These are phyloP conservation scores for Cabera pusaria DNA, from an alignment of 2,888 invertebrate species.

Conservation along the genomic window DNA sequence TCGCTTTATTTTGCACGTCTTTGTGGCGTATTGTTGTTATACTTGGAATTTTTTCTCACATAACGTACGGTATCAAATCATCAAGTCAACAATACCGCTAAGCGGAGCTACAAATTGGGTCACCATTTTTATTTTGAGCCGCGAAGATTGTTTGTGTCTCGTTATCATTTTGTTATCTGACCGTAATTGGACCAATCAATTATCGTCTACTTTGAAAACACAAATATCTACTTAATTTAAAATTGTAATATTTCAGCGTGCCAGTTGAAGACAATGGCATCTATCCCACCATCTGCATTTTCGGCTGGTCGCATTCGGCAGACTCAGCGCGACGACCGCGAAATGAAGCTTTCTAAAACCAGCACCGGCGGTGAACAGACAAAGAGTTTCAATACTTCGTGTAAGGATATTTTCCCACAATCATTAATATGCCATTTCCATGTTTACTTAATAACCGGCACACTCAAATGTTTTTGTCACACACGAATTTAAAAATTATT, in stretches of 20 bases:
- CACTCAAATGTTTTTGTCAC: too few relatives aligned
- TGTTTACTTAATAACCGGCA: too few relatives aligned
- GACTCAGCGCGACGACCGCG: slow-evolving; percentile 74
- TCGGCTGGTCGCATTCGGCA: slow-evolving; percentile 87
- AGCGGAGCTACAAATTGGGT: too few relatives aligned
- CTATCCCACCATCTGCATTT: slow-evolving; percentile 90
- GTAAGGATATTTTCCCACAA: slow-evolving; percentile 55
- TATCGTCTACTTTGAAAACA: too few relatives aligned
- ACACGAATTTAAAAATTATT: too few relatives aligned
- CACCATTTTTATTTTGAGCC: slow-evolving; percentile 3
- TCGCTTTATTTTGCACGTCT: too few relatives aligned
- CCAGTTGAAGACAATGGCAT: slow-evolving; percentile 84
- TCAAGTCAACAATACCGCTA: too few relatives aligned
- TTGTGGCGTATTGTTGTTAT: too few relatives aligned
- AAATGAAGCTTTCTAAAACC: slow-evolving; percentile 81
- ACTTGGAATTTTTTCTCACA: too few relatives aligned
- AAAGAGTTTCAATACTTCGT: slow-evolving; percentile 64
- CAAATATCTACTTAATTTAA: too few relatives aligned
- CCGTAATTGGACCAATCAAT: not conserved
- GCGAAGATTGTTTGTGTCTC: slow-evolving; percentile 5
- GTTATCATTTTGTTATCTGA: slow-evolving; percentile 15
- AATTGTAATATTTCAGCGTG: slow-evolving; percentile 67
- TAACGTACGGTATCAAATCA: too few relatives aligned
- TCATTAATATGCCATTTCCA: too few relatives aligned
- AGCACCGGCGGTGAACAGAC: slow-evolving; percentile 58